These are phyloP conservation scores for Synanthedon formicaeformis DNA, from an alignment of 2,888 invertebrate genomes.

Conservation along the genomic window DNA sequence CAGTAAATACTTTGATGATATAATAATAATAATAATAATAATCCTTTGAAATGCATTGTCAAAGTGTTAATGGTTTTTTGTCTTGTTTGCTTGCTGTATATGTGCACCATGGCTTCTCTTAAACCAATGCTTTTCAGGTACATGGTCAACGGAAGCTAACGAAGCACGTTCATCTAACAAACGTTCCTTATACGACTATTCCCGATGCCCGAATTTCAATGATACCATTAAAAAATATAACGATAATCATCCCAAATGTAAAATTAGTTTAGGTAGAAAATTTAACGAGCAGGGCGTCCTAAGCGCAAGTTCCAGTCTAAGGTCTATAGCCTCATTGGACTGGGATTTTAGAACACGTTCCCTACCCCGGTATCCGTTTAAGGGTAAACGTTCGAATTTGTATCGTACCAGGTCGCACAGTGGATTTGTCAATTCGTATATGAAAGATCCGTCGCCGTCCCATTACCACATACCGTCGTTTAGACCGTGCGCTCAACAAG, in stretches of 20 bases:
- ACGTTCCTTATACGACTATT: slow-evolving; percentile 35
- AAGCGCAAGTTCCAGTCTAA: slow-evolving; percentile 44
- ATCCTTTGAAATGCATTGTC: not conserved
- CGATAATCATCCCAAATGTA: slow-evolving; percentile 42
- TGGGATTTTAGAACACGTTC: slow-evolving; percentile 46
- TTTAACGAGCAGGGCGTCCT: slow-evolving; percentile 16
- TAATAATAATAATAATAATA: no score
- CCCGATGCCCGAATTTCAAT: slow-evolving; percentile 40
- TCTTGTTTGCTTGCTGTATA: not conserved
- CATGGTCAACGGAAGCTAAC: slow-evolving; percentile 16
- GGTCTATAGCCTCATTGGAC: slow-evolving; percentile 51
- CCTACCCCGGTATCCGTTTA: slow-evolving; percentile 29
- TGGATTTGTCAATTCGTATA: slow-evolving; percentile 47
- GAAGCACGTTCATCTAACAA: slow-evolving; percentile 31
- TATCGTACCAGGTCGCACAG: slow-evolving; percentile 53
- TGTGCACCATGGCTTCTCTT: not conserved
- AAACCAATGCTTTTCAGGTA: slow-evolving; percentile 32
- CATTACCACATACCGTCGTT: slow-evolving; percentile 52
- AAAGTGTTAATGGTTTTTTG: not conserved
- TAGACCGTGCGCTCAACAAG: slow-evolving; percentile 12
- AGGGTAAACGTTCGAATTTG: slow-evolving; percentile 14
- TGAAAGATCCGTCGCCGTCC: slow-evolving; percentile 45
- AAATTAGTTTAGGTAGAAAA: slow-evolving; percentile 33
- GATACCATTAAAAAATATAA: slow-evolving; percentile 21
- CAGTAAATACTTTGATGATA: no score